Conservation (phyloP, 1,140 invertebrate genomes). For the Drosophila lacteicornis region DNA sequence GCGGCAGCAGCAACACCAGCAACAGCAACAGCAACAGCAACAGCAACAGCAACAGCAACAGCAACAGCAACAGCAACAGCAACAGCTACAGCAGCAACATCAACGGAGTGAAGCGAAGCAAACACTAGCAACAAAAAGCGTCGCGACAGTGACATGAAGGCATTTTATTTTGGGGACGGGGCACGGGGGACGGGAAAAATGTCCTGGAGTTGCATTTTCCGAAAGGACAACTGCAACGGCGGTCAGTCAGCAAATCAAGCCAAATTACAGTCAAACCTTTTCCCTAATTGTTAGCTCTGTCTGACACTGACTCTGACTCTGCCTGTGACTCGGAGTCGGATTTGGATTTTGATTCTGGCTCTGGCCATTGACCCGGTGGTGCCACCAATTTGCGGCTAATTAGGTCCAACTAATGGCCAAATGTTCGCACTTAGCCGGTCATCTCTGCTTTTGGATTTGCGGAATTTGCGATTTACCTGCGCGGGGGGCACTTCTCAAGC, state of each 20-base stretch:
- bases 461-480: slow-evolving; percentile 2
- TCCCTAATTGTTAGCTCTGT: slow-evolving; percentile 65
- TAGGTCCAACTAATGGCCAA: slow-evolving; percentile 50
- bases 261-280: slow-evolving; percentile 70
- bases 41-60: slow-evolving; percentile 27
- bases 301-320: not conserved
- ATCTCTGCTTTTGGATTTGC: slow-evolving; percentile 4
- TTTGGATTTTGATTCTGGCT: slow-evolving; percentile 1
- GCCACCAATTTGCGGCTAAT: slow-evolving; percentile 55
- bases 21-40: slow-evolving; percentile 52
- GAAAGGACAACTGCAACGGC: slow-evolving; percentile 21
- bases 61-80: slow-evolving; percentile 22
- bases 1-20: slow-evolving; percentile 49
- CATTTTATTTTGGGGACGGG: slow-evolving; percentile 35
- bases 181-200: not conserved
- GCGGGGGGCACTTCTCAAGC: not conserved
- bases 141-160: slow-evolving; percentile 60
- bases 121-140: slow-evolving; percentile 62
- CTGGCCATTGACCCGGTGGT: slow-evolving; percentile 45
- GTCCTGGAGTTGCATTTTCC: slow-evolving; percentile 46
- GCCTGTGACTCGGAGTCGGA: not conserved
- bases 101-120: slow-evolving; percentile 45
- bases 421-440: slow-evolving; percentile 23
- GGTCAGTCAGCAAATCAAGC: slow-evolving; percentile 68
- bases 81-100: slow-evolving; percentile 37